Base-by-base conservation (phyloP, 2,888 invertebrate species). In the Diploptera punctata region DNA sequence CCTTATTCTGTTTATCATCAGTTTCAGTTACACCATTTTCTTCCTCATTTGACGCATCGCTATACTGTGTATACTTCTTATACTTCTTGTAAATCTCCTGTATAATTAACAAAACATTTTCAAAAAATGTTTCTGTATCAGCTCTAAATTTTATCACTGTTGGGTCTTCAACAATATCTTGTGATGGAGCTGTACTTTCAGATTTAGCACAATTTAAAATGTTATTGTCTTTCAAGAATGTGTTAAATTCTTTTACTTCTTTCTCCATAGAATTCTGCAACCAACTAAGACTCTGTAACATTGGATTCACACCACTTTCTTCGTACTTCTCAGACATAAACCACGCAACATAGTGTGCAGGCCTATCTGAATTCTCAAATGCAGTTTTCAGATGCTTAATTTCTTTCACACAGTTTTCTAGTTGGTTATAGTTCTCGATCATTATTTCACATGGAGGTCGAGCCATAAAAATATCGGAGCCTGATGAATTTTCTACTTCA, bases 21-120 rank as follows among this genome's bases (percentile, higher is more conserved):
- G 18, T 33, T 10, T 24, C 38, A 1, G 1, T 43, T 9, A 5
- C 16, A 21, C 43, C 21, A 43, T 9, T 4, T 38, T 33, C 21
- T 71, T 85, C 84, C 9, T 79, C 76, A 62, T 79, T 82, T 52
- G 81, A 81, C 47, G 75, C 79, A 72, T 76, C 78, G 5, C 18
- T 82, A 78, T 21, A 74, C 49, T 75, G 74, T 18, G 79, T 77
- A 78, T 84, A 83, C 73, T 85, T 84, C 78, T 90, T 77, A 78
- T 84, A 83, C 73, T 85, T 84, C 78, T 90, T 89, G 75, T 86
- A 87, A 26, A 89, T 82, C 76, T 85, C 86, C 79, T 91, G 90
- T 72, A 91, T 81, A 0, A 85, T 83, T 10, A 89, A 76, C 16
- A 91, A 81, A 49, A 89, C 82, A 54, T 80, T 81, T 68, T 86